phyloP scores from a whole-genome alignment of 2,113 vertebrate species.

The Podarcis cretensis region DNA sequence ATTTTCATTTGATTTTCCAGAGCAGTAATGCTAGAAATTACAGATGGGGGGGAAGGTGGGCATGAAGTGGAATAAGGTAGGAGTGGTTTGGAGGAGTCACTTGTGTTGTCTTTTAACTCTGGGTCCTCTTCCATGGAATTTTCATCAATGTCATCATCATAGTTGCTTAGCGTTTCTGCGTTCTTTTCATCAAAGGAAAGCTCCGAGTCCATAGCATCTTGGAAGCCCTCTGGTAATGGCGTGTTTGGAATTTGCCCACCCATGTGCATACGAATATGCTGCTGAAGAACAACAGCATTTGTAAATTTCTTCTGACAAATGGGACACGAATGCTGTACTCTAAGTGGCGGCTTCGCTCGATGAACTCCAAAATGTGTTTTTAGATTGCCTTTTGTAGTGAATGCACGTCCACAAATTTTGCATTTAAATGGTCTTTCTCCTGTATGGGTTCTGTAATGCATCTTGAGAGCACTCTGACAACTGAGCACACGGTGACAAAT shows the following conservation, averaged over 20 bases:
- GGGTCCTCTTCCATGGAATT: slow-evolving; percentile 93
- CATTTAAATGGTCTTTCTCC: slow-evolving; percentile 99
- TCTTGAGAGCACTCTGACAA: slow-evolving; percentile 99
- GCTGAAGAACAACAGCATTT: slow-evolving; percentile 96
- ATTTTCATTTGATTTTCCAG: slow-evolving; percentile 99
- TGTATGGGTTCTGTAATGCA: slow-evolving; percentile 99
- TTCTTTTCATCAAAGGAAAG: slow-evolving; percentile 92
- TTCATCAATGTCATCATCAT: slow-evolving; percentile 93
- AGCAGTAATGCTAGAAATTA: slow-evolving; percentile 96
- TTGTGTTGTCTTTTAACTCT: slow-evolving; percentile 82
- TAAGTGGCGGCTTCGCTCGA: slow-evolving; percentile 94
- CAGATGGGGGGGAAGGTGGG: slow-evolving; percentile 91
- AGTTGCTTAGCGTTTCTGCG: slow-evolving; percentile 88
- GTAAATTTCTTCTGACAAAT: slow-evolving; percentile 99
- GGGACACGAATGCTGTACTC: slow-evolving; percentile 98
- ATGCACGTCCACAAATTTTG: slow-evolving; percentile 98
- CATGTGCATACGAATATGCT: slow-evolving; percentile 99
- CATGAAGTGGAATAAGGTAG: slow-evolving; percentile 83
- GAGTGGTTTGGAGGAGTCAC: slow-evolving; percentile 82
- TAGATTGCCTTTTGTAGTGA: slow-evolving; percentile 98
- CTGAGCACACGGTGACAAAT: slow-evolving; percentile 98
- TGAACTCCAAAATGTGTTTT: slow-evolving; percentile 99
- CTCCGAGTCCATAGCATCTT: slow-evolving; percentile 90
- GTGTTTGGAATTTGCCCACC: slow-evolving; percentile 98
- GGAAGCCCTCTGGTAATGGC: slow-evolving; percentile 89